Conservation (phyloP, 2,888 invertebrate genomes). For the Pyrochroa serraticornis region DNA sequence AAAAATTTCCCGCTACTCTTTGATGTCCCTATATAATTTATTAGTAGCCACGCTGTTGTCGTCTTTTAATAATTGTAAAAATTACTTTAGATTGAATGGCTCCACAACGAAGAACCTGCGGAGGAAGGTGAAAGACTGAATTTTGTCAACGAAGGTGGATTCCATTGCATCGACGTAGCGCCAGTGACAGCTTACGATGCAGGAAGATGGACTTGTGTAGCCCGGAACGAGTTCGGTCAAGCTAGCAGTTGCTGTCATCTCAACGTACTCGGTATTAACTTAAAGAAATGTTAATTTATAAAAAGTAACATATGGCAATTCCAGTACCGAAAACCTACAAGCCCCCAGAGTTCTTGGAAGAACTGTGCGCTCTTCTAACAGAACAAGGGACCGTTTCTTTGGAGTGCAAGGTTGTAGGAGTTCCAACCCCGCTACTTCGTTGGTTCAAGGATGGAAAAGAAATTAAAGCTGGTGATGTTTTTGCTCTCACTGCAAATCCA, state of each 20-base stretch:
- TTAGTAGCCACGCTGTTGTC: not conserved
- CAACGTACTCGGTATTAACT: constrained; percentile 72
- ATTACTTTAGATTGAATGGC: constrained; percentile 79
- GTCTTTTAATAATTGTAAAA: not conserved
- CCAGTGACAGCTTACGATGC: constrained; percentile 83
- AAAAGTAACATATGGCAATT: not conserved
- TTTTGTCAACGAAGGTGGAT: constrained; percentile 82
- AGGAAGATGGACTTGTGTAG: constrained; percentile 85
- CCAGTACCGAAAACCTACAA: constrained; percentile 88
- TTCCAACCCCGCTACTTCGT: constrained; percentile 74
- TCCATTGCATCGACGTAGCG: constrained; percentile 83
- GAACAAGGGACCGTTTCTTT: constrained; percentile 88
- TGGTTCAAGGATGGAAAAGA: constrained; percentile 87
- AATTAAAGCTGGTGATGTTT: constrained; percentile 88
- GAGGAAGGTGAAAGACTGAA: constrained; percentile 77
- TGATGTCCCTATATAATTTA: too few relatives aligned
- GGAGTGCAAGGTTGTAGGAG: constrained; percentile 90
- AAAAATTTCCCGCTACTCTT: too few relatives aligned
- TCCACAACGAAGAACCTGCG: constrained; percentile 79
- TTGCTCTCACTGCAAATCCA: constrained; percentile 82
- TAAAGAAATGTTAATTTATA: not conserved
- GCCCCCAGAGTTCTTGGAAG: constrained; percentile 85
- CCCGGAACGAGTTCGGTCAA: constrained; percentile 76
- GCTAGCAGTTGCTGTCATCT: constrained; percentile 78
- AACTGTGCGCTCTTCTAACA: constrained; percentile 80